Conservation (phyloP, 53 echinoderm and acorn worm genomes). For the Arbacia lixula region DNA sequence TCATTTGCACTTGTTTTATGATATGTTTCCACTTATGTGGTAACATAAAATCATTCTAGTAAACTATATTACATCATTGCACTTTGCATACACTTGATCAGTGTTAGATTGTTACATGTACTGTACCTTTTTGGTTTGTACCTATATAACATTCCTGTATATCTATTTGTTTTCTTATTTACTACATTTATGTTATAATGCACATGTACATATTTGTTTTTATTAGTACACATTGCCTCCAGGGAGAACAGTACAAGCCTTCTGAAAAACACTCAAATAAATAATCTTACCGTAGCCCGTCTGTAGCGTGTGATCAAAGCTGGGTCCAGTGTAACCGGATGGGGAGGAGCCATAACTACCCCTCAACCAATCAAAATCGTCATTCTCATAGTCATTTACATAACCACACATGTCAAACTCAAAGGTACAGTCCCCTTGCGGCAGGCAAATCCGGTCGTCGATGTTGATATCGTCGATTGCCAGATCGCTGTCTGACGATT, state of each 20-base stretch:
- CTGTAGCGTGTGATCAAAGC: slow-evolving; percentile 76
- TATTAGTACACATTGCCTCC: too few relatives aligned
- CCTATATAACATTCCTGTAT: too few relatives aligned
- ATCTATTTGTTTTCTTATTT: too few relatives aligned
- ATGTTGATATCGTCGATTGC: slow-evolving; percentile 67
- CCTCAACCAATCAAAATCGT: slow-evolving; percentile 84
- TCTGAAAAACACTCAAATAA: background rate
- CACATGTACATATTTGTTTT: too few relatives aligned
- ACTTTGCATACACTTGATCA: too few relatives aligned
- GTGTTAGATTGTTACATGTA: too few relatives aligned
- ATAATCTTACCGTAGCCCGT: slow-evolving; percentile 63
- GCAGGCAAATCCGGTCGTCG: slow-evolving; percentile 36
- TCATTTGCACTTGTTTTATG: background rate
- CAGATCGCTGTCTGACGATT: slow-evolving; percentile 26
- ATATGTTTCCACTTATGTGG: background rate
- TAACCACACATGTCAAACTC: slow-evolving; percentile 78
- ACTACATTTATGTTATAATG: too few relatives aligned
- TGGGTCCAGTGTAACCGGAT: slow-evolving; percentile 72
- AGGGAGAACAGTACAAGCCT: too few relatives aligned
- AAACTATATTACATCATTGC: too few relatives aligned
- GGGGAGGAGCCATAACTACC: slow-evolving; percentile 60
- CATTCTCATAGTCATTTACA: slow-evolving; percentile 65
- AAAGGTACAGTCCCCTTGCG: slow-evolving; percentile 73
- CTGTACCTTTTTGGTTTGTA: too few relatives aligned
- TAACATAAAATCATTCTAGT: background rate